A percentile compares a stretch with the other conserved stretches of the same genome.
phyloP scores from a whole-genome alignment of 2,797 vertebrate genomes.

The Anomalospiza imberbis region DNA sequence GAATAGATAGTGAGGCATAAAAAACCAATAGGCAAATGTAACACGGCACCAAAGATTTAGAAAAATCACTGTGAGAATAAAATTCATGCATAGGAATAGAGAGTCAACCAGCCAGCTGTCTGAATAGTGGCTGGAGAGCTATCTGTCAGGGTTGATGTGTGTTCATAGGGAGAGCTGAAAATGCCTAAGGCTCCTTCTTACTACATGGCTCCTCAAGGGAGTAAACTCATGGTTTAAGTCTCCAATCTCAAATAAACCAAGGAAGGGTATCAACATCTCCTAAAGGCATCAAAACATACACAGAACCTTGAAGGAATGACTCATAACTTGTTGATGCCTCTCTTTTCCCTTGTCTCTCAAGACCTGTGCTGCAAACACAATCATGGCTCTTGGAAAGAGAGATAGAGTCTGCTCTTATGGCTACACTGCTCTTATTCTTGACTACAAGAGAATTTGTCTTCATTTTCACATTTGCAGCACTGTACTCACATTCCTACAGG shows the following conservation, averaged over 20 bases:
- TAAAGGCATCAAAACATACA: neutral
- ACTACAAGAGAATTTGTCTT: neutral
- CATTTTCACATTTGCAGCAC: neutral
- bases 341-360: neutral
- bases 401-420: neutral
- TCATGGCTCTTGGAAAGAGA: neutral
- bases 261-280: neutral
- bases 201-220: neutral
- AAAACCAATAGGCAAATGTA: neutral
- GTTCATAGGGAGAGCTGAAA: neutral
- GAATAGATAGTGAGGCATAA: neutral
- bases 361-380: neutral
- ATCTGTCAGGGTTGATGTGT: neutral
- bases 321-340: neutral
- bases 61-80: neutral
- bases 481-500: neutral
- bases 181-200: neutral
- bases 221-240: neutral
- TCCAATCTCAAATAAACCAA: neutral
- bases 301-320: neutral
- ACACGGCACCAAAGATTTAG: neutral
- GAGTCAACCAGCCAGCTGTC: neutral
- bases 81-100: neutral
- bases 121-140: neutral
- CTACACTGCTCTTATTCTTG: neutral